These are phyloP conservation scores for Mimumesa dahlbomi DNA, from an alignment of 2,888 invertebrate species.

Conservation along the genomic window DNA sequence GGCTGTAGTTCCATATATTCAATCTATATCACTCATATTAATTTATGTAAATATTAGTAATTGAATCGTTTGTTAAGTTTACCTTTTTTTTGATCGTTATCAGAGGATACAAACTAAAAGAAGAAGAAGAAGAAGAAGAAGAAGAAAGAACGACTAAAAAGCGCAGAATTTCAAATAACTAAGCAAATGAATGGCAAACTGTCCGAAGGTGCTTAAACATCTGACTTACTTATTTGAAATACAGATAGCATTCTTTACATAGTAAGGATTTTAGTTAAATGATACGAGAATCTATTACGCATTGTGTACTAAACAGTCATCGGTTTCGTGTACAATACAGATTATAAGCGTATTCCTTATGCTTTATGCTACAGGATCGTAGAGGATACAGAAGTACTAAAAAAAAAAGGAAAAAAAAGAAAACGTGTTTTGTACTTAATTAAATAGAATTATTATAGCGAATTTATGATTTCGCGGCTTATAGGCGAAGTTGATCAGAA, in stretches of 20 bases:
- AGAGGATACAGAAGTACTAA: slow-evolving; percentile 67
- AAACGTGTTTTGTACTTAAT: slow-evolving; percentile 78
- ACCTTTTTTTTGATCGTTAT: slow-evolving; percentile 32
- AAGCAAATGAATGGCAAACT: slow-evolving; percentile 28
- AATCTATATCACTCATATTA: slow-evolving; percentile 68
- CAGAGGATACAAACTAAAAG: no score
- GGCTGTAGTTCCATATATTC: slow-evolving; percentile 68
- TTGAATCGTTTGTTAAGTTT: slow-evolving; percentile 59
- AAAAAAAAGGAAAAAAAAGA: slow-evolving; percentile 59
- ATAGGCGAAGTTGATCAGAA: background rate
- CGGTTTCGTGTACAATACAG: slow-evolving; percentile 62
- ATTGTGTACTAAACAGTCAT: slow-evolving; percentile 31
- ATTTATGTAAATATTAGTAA: slow-evolving; percentile 75
- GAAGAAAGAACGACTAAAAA: slow-evolving; percentile 8
- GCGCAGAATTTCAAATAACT: slow-evolving; percentile 55
- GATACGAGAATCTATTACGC: slow-evolving; percentile 1
- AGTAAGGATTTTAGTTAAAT: slow-evolving; percentile 38
- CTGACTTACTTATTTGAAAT: slow-evolving; percentile 61
- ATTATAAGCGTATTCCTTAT: slow-evolving; percentile 64
- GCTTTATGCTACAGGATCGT: slow-evolving; percentile 71
- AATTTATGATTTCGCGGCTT: slow-evolving; percentile 63
- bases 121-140: no score
- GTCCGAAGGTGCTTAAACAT: slow-evolving; percentile 53
- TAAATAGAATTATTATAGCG: slow-evolving; percentile 67
- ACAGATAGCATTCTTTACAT: slow-evolving; percentile 35